These are phyloP conservation scores for Anodontia alba DNA, from an alignment of 2,888 invertebrate species.

Conservation along the genomic window DNA sequence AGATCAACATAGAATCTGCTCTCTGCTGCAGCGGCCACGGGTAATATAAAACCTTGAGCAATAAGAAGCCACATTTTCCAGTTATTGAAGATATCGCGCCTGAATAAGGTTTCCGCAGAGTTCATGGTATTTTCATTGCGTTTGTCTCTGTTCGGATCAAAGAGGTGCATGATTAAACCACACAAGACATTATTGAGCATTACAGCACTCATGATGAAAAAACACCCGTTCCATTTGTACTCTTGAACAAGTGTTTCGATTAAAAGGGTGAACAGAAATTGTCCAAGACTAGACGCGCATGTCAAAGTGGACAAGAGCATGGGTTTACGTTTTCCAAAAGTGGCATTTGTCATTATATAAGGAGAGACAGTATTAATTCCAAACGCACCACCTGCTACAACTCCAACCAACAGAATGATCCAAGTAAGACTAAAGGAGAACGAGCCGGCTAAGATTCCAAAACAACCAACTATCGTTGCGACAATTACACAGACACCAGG, in stretches of 20 bases:
- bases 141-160: neutral
- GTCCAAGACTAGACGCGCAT: neutral
- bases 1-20: slow-evolving; percentile 6
- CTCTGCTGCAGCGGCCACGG: neutral
- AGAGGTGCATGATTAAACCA: neutral
- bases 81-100: neutral
- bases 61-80: neutral
- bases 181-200: neutral
- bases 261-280: neutral
- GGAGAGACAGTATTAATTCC: neutral
- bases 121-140: neutral
- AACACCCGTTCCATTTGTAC: neutral
- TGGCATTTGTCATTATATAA: neutral
- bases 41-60: neutral
- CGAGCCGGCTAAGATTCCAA: neutral
- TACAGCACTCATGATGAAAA: neutral
- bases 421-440: neutral
- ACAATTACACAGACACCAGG: neutral
- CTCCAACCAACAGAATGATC: neutral
- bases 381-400: neutral
- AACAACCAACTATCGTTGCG: neutral
- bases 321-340: neutral
- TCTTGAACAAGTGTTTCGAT: neutral
- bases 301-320: neutral
- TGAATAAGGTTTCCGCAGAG: neutral